phyloP scores from a whole-genome alignment of 2,113 vertebrate genomes.

The Mandrillus leucophaeus region DNA sequence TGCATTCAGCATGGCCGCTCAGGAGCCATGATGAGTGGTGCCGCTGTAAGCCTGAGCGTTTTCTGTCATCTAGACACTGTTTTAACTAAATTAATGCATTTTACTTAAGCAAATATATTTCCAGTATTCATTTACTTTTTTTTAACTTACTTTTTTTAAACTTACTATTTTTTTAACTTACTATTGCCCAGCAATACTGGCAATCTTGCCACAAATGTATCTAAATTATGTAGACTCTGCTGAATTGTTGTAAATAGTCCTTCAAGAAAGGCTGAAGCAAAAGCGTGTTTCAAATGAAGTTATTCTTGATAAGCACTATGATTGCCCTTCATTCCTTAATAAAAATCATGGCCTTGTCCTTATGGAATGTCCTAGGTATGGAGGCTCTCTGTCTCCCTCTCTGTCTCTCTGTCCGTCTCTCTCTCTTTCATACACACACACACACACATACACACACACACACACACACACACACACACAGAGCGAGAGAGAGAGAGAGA shows the following conservation, averaged over 20 bases:
- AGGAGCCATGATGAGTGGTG: background rate
- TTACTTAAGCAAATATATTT: background rate
- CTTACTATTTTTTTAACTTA: background rate
- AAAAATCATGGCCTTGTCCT: background rate
- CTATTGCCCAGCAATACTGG: background rate
- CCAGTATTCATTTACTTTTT: background rate
- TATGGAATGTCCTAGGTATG: background rate
- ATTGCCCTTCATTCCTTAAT: background rate
- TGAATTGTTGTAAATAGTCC: background rate
- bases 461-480: no score
- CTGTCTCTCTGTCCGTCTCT: no score
- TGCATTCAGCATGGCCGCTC: background rate
- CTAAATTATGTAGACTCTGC: background rate
- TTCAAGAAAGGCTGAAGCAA: background rate
- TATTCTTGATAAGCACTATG: background rate
- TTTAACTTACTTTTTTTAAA: background rate
- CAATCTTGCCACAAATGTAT: background rate
- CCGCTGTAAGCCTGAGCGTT: background rate
- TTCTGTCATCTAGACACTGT: background rate
- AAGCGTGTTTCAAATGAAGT: background rate
- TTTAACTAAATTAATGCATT: background rate
- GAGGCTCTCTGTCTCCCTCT: background rate
- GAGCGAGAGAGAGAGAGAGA: no score
- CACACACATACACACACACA: no score
- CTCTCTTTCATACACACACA: no score